phyloP scores from a whole-genome alignment of 2,797 vertebrate species.

The Delichon dasypus region DNA sequence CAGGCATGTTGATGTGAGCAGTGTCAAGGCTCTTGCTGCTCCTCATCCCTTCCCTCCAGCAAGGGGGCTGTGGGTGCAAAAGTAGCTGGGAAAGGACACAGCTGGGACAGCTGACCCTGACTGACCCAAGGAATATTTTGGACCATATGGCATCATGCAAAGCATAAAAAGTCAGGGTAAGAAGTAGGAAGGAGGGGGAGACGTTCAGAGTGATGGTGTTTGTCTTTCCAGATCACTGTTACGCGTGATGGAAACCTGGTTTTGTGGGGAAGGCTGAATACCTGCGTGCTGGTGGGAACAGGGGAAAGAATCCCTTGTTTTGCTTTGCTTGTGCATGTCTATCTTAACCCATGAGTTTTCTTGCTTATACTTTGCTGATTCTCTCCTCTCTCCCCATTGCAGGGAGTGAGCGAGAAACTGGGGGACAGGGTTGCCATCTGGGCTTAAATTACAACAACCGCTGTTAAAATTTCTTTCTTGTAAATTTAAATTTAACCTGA shows the following conservation, averaged over 20 bases:
- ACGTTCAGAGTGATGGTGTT: rapidly evolving
- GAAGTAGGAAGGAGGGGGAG: background rate
- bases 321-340: background rate
- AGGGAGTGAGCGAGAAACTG: background rate
- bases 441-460: background rate
- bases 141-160: background rate
- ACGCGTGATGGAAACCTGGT: rapidly evolving
- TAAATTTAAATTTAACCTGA: background rate
- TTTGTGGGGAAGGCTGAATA: background rate
- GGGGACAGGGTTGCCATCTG: background rate
- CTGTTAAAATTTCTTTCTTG: background rate
- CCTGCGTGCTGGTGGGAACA: background rate
- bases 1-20: background rate
- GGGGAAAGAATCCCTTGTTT: background rate
- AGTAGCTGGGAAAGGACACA: background rate
- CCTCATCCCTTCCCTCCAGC: background rate
- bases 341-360: background rate
- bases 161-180: background rate
- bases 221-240: background rate
- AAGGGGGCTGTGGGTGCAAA: rapidly evolving
- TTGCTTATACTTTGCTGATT: background rate
- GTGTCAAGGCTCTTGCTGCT: background rate
- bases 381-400: background rate
- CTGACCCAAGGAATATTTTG: background rate
- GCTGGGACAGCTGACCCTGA: background rate